These are phyloP conservation scores for Athene cunicularia DNA, from an alignment of 2,113 vertebrate species.

Conservation along the genomic window DNA sequence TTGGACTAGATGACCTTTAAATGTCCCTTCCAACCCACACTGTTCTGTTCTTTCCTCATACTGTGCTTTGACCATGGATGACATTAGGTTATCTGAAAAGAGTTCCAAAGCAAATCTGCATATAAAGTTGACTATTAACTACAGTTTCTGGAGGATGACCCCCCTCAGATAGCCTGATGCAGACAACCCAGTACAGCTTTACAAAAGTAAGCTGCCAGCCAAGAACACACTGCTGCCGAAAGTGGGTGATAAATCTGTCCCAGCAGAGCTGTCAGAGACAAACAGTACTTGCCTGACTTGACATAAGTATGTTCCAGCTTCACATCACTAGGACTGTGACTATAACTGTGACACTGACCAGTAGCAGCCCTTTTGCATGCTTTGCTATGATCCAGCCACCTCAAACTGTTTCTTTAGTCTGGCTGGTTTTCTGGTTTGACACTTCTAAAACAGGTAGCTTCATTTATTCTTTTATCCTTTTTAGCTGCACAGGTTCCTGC, in stretches of 20 bases:
- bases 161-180: not conserved
- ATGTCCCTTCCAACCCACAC: too few species aligned
- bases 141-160: not conserved
- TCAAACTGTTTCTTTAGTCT: not conserved
- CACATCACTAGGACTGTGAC: not conserved
- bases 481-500: not conserved
- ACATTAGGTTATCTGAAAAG: not conserved
- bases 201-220: not conserved
- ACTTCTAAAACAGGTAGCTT: not conserved
- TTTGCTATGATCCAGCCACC: not conserved
- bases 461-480: not conserved
- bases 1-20: too few species aligned
- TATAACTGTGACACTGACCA: not conserved
- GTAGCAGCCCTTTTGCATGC: not conserved
- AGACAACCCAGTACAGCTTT: not conserved
- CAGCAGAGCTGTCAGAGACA: not conserved
- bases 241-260: not conserved
- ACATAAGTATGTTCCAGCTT: not conserved
- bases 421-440: not conserved
- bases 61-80: not conserved
- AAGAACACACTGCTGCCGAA: not conserved
- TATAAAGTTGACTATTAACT: not conserved
- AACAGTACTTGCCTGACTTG: not conserved
- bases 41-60: not conserved
- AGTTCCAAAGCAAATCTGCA: not conserved